Evolutionary conservation across 2,797 vertebrate genomes (phyloP).

Genomic region (Mallotus villosus): DNA sequence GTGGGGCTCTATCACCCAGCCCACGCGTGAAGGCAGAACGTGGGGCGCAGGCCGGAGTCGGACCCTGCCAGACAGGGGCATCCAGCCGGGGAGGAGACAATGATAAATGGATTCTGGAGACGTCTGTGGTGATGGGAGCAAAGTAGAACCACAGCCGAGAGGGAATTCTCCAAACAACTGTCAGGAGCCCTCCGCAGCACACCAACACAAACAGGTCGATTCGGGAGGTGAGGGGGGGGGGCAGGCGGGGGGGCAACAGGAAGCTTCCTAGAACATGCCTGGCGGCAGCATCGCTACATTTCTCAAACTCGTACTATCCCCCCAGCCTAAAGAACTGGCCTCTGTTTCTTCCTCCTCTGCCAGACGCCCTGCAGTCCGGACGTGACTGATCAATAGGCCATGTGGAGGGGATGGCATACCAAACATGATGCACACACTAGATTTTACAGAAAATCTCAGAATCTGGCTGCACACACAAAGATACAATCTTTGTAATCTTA

Average conservation of each 20-base stretch:
- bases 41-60: no score
- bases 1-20: not conserved
- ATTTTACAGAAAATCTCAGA: not conserved
- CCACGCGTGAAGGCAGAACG: not conserved
- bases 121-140: not conserved
- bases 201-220: slow-evolving; percentile 23
- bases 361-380: slow-evolving; percentile 16
- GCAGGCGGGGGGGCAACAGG: not conserved
- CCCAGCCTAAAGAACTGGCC: slow-evolving; percentile 42
- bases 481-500: not conserved
- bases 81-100: slow-evolving; percentile 8
- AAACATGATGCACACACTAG: not conserved
- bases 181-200: slow-evolving; percentile 3
- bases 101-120: slow-evolving; percentile 17
- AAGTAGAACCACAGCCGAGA: not conserved
- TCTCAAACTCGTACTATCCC: slow-evolving; percentile 28
- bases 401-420: not conserved
- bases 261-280: slow-evolving; percentile 1
- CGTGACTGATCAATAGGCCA: slow-evolving; percentile 25
- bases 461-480: no score
- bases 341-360: slow-evolving; percentile 27
- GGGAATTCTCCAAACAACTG: slow-evolving; percentile 8
- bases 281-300: not conserved
- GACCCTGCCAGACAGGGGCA: not conserved
- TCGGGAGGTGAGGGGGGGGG: not conserved